Conservation (phyloP, 2,797 vertebrate genomes). For the Lemur catta region DNA sequence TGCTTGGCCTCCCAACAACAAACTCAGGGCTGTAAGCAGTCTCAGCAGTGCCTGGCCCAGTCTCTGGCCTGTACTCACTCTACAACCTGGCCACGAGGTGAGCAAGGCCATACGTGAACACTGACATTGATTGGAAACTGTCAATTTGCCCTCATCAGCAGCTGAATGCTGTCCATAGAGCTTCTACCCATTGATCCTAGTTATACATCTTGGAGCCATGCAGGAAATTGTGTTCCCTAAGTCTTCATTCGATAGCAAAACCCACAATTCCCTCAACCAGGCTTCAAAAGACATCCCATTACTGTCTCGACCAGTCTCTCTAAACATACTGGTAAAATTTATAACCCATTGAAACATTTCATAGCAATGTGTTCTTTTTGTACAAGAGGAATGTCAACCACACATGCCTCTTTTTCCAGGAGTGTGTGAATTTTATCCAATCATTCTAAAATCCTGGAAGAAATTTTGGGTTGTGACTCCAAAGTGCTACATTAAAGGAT, state of each 20-base stretch:
- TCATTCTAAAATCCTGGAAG: neutral
- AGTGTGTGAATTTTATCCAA: neutral
- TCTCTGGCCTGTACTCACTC: neutral
- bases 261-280: neutral
- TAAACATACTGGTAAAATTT: neutral
- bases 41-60: neutral
- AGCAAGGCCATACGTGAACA: neutral
- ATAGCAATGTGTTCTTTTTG: neutral
- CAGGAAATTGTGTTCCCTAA: neutral
- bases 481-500: neutral
- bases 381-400: neutral
- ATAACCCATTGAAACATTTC: neutral
- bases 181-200: neutral
- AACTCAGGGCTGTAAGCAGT: neutral
- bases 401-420: neutral
- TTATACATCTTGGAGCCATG: neutral
- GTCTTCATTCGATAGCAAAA: neutral
- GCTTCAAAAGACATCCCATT: neutral
- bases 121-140: neutral
- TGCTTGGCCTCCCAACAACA: neutral
- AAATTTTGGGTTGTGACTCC: conserved; percentile 19
- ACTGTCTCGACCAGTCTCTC: neutral
- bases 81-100: neutral
- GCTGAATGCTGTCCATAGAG: neutral
- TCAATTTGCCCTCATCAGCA: neutral